phyloP scores from a whole-genome alignment of 2,888 invertebrate species.

The Mythimna impura region DNA sequence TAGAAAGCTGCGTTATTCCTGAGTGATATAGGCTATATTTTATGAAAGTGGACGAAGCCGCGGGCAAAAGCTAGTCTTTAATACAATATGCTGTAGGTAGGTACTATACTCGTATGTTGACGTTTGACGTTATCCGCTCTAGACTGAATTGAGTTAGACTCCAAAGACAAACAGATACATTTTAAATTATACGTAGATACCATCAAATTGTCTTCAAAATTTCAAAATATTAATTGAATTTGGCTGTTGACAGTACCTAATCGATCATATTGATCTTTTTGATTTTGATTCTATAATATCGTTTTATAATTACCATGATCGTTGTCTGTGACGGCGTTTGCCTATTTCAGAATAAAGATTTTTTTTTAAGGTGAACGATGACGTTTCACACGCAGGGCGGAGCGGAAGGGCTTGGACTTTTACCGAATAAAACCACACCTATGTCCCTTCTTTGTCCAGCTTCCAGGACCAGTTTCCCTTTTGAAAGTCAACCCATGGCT shows the following conservation, averaged over 20 bases:
- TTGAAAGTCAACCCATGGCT: no score
- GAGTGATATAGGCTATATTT: no score
- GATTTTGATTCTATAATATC: background rate
- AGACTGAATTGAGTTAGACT: background rate
- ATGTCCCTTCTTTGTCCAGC: no score
- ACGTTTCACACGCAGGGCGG: no score
- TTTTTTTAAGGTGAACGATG: no score
- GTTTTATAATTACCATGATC: slow-evolving; percentile 19
- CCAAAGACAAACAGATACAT: slow-evolving; percentile 1
- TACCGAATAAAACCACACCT: no score
- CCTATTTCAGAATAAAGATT: no score
- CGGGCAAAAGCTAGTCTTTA: background rate
- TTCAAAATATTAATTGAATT: background rate
- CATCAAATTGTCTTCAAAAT: slow-evolving; percentile 1
- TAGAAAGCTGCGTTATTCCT: no score
- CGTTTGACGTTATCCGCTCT: background rate
- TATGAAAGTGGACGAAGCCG: no score
- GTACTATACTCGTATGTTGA: background rate
- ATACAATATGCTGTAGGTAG: background rate
- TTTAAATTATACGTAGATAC: background rate
- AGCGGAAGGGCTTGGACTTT: no score
- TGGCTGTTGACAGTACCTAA: background rate
- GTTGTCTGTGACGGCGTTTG: background rate
- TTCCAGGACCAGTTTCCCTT: no score
- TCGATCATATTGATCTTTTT: slow-evolving; percentile 17